Percentiles rank a stretch among this genome's conserved stretches.
Evolutionary conservation across 2,113 vertebrate species (phyloP).

Genomic region (Pseudonaja textilis): DNA sequence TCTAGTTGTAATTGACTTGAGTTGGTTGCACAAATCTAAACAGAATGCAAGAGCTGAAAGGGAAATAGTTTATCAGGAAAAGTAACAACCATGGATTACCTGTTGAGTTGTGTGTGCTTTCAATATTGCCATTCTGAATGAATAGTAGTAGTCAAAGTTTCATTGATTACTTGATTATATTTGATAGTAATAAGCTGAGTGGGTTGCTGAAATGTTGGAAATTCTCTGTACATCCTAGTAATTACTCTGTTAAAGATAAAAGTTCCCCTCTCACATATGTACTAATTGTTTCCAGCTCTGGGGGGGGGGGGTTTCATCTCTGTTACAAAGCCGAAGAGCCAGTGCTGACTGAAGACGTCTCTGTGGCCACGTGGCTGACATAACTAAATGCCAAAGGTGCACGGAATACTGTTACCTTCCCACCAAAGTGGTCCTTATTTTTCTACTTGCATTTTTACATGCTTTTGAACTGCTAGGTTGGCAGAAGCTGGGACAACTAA

Average conservation of each 20-base stretch:
- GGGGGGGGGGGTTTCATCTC: too few species aligned
- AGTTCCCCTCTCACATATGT: too few species aligned
- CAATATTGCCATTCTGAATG: neutral
- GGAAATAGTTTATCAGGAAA: neutral
- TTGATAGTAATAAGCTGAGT: neutral
- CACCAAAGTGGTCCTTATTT: too few species aligned
- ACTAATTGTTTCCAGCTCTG: too few species aligned
- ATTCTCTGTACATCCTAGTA: neutral
- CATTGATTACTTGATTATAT: neutral
- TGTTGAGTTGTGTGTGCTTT: neutral
- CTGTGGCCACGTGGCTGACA: too few species aligned
- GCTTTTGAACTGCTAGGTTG: too few species aligned
- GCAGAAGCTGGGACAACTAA: too few species aligned
- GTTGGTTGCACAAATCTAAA: neutral
- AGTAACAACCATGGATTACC: neutral
- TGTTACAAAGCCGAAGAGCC: too few species aligned
- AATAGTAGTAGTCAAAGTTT: neutral
- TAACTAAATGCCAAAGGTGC: too few species aligned
- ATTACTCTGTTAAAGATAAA: neutral
- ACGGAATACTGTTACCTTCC: too few species aligned
- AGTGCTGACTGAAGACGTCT: too few species aligned
- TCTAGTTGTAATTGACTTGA: neutral
- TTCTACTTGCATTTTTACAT: too few species aligned
- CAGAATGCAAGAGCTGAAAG: neutral
- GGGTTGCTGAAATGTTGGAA: neutral